Conservation (phyloP, 2,888 invertebrate genomes). For the Pseudanteris insignis region DNA sequence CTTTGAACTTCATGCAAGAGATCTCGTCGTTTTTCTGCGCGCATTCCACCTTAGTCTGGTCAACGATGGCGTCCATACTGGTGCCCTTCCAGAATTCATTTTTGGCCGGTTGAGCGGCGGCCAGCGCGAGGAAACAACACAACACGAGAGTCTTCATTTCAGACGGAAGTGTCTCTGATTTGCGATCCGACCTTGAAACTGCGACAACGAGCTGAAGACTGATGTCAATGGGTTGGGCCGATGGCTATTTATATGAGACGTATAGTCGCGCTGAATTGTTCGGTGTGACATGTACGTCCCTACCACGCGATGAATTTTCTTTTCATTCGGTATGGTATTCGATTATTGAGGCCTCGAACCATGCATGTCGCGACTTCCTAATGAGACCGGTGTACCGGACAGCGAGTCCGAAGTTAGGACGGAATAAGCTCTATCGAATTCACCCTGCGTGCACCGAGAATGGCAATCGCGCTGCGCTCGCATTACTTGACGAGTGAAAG, state of each 20-base stretch:
- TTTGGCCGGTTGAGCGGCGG: conserved; percentile 73
- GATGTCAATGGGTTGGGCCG: conserved; percentile 59
- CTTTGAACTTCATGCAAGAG: conserved; percentile 85
- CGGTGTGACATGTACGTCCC: conserved; percentile 43
- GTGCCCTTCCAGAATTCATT: conserved; percentile 77
- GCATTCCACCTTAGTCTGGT: conserved; percentile 80
- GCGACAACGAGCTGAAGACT: conserved; percentile 58
- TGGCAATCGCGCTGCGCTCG: conserved; percentile 22
- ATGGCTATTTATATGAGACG: conserved; percentile 63
- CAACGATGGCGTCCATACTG: conserved; percentile 77
- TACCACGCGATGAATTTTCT: conserved; percentile 62
- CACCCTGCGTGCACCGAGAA: conserved; percentile 31
- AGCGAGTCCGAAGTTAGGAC: conserved; percentile 34
- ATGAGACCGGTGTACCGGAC: conserved; percentile 48
- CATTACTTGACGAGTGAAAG: conserved; percentile 27
- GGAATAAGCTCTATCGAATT: conserved; percentile 22
- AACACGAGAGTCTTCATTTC: conserved; percentile 57
- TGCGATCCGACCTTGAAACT: conserved; percentile 28
- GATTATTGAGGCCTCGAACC: conserved; percentile 64
- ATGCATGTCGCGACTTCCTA: conserved; percentile 55
- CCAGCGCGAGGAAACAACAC: conserved; percentile 69
- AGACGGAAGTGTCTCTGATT: conserved; percentile 2
- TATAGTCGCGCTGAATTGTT: conserved; percentile 43
- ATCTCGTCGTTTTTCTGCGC: conserved; percentile 79
- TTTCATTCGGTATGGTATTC: conserved; percentile 66